Evolutionary conservation across 1,140 invertebrate species (phyloP).

Genomic region (Sesamia nonagrioides): DNA sequence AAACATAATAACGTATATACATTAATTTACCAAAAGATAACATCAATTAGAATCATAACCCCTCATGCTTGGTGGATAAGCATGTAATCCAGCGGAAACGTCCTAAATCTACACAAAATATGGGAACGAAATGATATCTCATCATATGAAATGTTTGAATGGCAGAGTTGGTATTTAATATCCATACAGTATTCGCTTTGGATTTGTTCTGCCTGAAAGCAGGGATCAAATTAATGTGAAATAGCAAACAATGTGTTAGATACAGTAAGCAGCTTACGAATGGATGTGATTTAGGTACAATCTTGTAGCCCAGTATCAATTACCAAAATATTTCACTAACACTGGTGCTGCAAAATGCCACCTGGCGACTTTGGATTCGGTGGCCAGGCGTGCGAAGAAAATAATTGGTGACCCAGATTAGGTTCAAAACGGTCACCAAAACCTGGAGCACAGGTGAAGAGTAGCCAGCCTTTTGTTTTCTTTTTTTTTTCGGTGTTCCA

Average conservation of each 20-base stretch:
- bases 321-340: too few relatives aligned
- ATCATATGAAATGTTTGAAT: not conserved
- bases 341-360: too few relatives aligned
- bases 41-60: not conserved
- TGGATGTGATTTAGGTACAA: not conserved
- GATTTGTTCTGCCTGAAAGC: not conserved
- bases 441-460: too few relatives aligned
- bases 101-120: not conserved
- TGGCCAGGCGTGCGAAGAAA: too few relatives aligned
- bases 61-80: not conserved
- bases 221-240: not conserved
- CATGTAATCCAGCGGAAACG: not conserved
- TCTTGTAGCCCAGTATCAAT: too few relatives aligned
- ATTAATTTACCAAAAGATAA: conserved; percentile 1
- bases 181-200: not conserved
- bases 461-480: too few relatives aligned
- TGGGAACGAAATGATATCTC: not conserved
- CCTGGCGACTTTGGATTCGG: too few relatives aligned
- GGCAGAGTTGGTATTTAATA: not conserved
- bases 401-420: too few relatives aligned
- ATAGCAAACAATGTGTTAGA: not conserved
- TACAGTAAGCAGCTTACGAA: not conserved
- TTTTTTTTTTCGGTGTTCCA: too few relatives aligned
- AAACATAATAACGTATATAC: too few relatives aligned
- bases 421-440: too few relatives aligned